Conservation (phyloP, 2,113 vertebrate species). For the Hypomesus transpacificus region DNA sequence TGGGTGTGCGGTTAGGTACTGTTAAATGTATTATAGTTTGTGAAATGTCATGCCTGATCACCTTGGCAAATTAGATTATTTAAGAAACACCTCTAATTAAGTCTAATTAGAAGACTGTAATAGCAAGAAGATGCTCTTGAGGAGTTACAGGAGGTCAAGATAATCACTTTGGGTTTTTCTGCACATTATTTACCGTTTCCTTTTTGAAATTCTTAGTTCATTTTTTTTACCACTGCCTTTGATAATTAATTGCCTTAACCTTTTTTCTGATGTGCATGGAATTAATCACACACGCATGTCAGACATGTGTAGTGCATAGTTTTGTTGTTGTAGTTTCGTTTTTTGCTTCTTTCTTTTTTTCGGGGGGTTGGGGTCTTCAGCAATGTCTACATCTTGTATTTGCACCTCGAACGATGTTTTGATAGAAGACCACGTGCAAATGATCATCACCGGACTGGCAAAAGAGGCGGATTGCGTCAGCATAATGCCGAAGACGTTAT, state of each 20-base stretch:
- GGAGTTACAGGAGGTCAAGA: neutral
- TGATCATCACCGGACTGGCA: neutral
- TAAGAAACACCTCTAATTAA: slow-evolving; percentile 54
- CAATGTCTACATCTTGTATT: too few species aligned
- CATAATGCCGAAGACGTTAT: neutral
- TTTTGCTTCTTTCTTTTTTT: too few species aligned
- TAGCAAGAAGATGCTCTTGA: slow-evolving; percentile 20
- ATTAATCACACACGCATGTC: too few species aligned
- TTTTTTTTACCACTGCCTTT: neutral
- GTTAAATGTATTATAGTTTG: too few species aligned
- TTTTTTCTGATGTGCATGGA: too few species aligned
- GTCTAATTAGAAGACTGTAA: slow-evolving; percentile 55
- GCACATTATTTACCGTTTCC: neutral
- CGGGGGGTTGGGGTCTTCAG: too few species aligned
- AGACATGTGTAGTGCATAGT: too few species aligned
- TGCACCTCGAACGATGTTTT: neutral
- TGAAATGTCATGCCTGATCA: slow-evolving; percentile 66
- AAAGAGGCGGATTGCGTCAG: neutral
- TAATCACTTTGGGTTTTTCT: neutral
- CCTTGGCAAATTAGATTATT: slow-evolving; percentile 47
- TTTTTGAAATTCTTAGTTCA: neutral
- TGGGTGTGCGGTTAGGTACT: too few species aligned
- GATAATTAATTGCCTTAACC: too few species aligned
- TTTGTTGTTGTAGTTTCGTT: too few species aligned
- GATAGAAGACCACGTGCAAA: neutral